These are phyloP conservation scores for Epirrita christyi DNA, from an alignment of 2,888 invertebrate genomes.

Conservation along the genomic window DNA sequence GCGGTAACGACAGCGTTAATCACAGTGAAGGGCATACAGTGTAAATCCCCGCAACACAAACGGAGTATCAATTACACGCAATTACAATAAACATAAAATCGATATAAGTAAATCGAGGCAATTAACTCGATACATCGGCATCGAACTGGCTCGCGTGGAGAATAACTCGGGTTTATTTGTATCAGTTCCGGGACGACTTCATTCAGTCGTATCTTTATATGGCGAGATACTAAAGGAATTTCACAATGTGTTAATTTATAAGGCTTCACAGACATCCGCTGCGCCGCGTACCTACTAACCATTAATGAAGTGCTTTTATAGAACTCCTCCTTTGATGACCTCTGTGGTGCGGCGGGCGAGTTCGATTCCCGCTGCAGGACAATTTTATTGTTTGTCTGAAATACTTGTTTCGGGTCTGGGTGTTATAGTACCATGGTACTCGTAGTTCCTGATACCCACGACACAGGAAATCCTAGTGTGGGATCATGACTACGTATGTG, in stretches of 20 bases:
- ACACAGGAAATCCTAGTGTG: too few relatives aligned
- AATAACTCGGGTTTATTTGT: conserved; percentile 39
- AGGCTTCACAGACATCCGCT: too few relatives aligned
- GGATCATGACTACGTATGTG: too few relatives aligned
- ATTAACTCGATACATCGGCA: conserved; percentile 47
- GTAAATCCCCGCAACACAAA: conserved; percentile 25
- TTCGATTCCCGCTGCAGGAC: too few relatives aligned
- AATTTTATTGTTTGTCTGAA: too few relatives aligned
- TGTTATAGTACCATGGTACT: too few relatives aligned
- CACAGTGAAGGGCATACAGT: neutral
- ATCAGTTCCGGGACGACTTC: conserved; percentile 55
- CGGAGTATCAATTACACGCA: conserved; percentile 39
- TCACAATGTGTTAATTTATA: neutral
- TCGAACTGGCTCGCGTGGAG: conserved; percentile 21
- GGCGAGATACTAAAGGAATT: neutral
- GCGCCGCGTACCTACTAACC: too few relatives aligned
- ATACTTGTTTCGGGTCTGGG: too few relatives aligned
- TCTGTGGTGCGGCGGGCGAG: too few relatives aligned
- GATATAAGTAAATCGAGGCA: conserved; percentile 41
- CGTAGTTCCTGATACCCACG: too few relatives aligned
- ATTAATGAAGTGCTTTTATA: too few relatives aligned
- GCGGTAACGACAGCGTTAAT: neutral
- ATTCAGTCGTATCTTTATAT: conserved; percentile 47
- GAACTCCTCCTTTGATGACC: too few relatives aligned
- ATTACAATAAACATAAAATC: conserved; percentile 45